Conservation (phyloP, 2,113 vertebrate genomes). For the Pterophyllum scalare region DNA sequence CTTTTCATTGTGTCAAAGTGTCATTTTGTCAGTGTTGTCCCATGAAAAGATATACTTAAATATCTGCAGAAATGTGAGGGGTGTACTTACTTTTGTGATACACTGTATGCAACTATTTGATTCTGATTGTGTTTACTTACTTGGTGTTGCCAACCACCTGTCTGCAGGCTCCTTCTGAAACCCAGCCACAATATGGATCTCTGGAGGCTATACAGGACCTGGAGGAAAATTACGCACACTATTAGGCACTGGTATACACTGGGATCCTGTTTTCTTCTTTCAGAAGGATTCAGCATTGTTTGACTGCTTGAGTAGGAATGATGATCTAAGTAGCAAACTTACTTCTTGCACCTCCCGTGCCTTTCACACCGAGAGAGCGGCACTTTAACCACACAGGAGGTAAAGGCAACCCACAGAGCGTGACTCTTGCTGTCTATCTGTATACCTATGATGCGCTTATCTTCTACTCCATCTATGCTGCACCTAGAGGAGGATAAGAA, state of each 20-base stretch:
- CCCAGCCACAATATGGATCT: slow-evolving; percentile 97
- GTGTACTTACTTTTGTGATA: too few species aligned
- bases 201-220: slow-evolving; percentile 97
- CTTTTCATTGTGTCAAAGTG: too few species aligned
- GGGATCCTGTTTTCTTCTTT: neutral
- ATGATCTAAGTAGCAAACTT: slow-evolving; percentile 18
- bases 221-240: slow-evolving; percentile 36
- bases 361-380: slow-evolving; percentile 93
- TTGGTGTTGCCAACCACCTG: slow-evolving; percentile 85
- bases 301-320: neutral
- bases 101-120: neutral
- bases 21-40: too few species aligned
- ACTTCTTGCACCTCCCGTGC: slow-evolving; percentile 96
- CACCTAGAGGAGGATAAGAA: slow-evolving; percentile 80
- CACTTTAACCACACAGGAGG: slow-evolving; percentile 93
- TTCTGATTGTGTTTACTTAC: slow-evolving; percentile 79
- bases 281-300: neutral
- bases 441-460: slow-evolving; percentile 94
- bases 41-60: too few species aligned
- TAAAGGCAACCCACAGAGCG: slow-evolving; percentile 90
- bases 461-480: slow-evolving; percentile 92
- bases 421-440: slow-evolving; percentile 90
- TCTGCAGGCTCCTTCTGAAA: slow-evolving; percentile 88
- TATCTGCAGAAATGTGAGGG: too few species aligned
- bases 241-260: neutral